Base-by-base conservation (phyloP, 1,140 invertebrate species). In the Copidosoma floridanum region DNA sequence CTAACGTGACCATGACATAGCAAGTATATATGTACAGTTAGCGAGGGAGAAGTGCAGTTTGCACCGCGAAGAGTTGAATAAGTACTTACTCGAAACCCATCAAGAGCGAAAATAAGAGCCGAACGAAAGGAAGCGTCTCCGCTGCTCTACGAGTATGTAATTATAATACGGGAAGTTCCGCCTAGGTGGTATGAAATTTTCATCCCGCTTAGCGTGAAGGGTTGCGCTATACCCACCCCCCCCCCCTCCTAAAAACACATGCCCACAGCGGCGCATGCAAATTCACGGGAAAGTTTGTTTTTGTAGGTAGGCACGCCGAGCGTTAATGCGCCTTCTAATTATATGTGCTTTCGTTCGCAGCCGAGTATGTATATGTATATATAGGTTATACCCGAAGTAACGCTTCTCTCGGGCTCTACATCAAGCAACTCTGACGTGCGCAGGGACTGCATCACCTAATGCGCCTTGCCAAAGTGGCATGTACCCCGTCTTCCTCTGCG, bases 201-300 rank as follows among this genome's bases (percentile, higher is more conserved):
- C 60, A 62, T 62, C 53, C 53, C 46, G 37, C 60, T 57, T 51
- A 62, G 52, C 46, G 32, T n/a, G n/a, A n/a, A n/a, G n/a, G 14
- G 32, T 7, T 14, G n/a, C n/a, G n/a, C n/a, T n/a, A n/a, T n/a
- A n/a, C n/a, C n/a, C n/a, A n/a, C n/a, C n/a, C n/a, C n/a, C n/a
- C n/a, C n/a, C n/a, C n/a, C n/a, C n/a, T n/a, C n/a, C n/a, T n/a
- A n/a, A n/a, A n/a, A n/a, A n/a, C n/a, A n/a, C n/a, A n/a, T n/a
- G n/a, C n/a, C n/a, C n/a, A n/a, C n/a, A n/a, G n/a, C 16, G 38
- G 3, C 11, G 20, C 46, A 56, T 62, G 53, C 60, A 57, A 62
- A 62, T 62, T 62, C 12, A 29, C 35, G 46, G 53, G 5, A 12
- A 62, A 62, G 53, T 62, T 62, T 62, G 60, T 62, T 62, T 61